A percentile compares a stretch with the other conserved stretches of the same genome.
phyloP scores from a whole-genome alignment of 2,797 vertebrate species.

The Heliangelus exortis region DNA sequence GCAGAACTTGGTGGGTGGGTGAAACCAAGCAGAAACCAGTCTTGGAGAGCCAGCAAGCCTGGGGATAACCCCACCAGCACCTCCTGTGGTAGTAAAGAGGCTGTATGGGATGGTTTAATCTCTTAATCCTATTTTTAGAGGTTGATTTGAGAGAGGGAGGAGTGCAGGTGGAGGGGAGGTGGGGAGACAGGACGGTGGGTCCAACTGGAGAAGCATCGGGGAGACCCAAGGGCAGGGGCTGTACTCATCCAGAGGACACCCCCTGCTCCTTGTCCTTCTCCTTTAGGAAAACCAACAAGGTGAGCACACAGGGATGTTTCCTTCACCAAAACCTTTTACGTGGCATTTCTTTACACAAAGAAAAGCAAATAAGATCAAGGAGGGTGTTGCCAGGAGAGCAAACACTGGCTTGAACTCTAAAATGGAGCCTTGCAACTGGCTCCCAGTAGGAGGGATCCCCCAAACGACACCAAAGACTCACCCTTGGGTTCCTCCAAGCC shows the following conservation, averaged over 20 bases:
- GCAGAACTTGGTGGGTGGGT: no score
- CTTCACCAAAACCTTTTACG: background rate
- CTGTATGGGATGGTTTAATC: background rate
- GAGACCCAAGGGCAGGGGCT: background rate
- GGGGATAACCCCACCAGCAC: no score
- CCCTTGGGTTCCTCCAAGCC: background rate
- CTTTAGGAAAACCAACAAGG: background rate
- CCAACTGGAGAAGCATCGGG: rapidly evolving
- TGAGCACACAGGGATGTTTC: background rate
- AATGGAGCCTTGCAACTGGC: background rate
- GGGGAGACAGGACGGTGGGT: background rate
- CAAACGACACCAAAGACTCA: rapidly evolving
- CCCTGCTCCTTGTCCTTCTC: background rate
- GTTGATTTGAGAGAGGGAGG: background rate
- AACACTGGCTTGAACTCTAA: background rate
- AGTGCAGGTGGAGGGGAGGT: background rate
- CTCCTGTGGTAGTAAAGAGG: no score
- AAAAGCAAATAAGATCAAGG: constrained; percentile 23
- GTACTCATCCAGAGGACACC: background rate
- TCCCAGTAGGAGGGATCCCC: rapidly evolving
- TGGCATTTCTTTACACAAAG: constrained; percentile 33
- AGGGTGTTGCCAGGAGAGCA: background rate
- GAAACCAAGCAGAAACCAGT: no score
- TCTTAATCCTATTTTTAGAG: background rate
- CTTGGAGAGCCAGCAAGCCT: no score